These are phyloP conservation scores for Oryzias curvinotus DNA, from an alignment of 2,113 vertebrate species.

Conservation along the genomic window DNA sequence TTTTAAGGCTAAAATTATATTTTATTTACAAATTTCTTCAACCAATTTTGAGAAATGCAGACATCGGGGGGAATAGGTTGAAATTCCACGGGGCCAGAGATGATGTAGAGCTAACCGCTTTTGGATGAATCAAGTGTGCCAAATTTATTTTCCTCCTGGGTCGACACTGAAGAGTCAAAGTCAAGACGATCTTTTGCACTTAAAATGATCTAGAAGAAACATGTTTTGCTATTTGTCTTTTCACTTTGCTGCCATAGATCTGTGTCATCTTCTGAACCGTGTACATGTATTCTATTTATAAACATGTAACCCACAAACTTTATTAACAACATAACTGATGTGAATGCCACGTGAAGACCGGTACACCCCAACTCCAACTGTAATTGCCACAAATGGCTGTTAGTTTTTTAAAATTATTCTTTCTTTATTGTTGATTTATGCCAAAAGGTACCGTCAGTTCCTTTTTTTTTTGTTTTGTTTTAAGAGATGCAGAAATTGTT, in stretches of 20 bases:
- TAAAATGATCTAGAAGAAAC: conserved; percentile 18
- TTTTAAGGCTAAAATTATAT: not conserved
- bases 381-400: conserved; percentile 38
- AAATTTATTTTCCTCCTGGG: conserved; percentile 40
- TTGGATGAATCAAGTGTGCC: conserved; percentile 44
- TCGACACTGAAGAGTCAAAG: conserved; percentile 29
- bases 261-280: conserved; percentile 34
- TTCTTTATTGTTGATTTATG: conserved; percentile 42
- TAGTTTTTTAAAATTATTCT: conserved; percentile 29
- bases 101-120: not conserved
- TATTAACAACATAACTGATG: conserved; percentile 18
- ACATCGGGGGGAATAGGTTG: not conserved
- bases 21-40: not conserved
- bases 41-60: not conserved
- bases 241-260: conserved; percentile 17
- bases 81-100: not conserved
- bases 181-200: conserved; percentile 28
- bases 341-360: conserved; percentile 20
- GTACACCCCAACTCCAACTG: conserved; percentile 41
- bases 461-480: conserved; percentile 18
- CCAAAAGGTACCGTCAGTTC: conserved; percentile 20
- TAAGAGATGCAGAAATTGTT: conserved; percentile 41
- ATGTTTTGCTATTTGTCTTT: conserved; percentile 18
- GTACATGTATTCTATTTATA: conserved; percentile 8
- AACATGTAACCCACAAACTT: conserved; percentile 20